Base-by-base conservation (phyloP, 2,113 vertebrate species). In the Spilogale gracilis region DNA sequence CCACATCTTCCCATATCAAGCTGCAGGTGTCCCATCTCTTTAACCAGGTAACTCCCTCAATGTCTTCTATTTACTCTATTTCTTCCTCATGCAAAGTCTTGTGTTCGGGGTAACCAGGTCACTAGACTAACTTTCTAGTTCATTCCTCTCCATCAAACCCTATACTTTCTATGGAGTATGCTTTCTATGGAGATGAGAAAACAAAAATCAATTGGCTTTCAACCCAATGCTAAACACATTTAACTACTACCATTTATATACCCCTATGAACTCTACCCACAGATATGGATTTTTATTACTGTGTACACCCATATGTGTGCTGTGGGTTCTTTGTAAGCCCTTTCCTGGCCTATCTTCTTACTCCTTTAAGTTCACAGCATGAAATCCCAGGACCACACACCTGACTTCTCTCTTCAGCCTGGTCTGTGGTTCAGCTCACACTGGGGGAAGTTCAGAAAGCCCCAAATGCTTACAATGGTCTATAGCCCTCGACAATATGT, bases 401-500 rank as follows among this genome's bases (percentile, higher is more conserved):
- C 60, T 32, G 0, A 2, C 27, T 6, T 6, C 27, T 67, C 32
- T 81, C 23, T 81, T 25, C 27, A 20, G 73, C 67, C 78, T 94
- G 63, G 54, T 71, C 69, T 43, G 9, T 27, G 76, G 69, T 65
- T 96, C 69, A 79, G 27, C 83, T 94, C 60, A 67, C 58, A 58
- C 0, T 52, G 71, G 54, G 48, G 56, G 45, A 84, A 74, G 67
- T 71, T 88, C 12, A 20, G n/a, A 86, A 95, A 92, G 74, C 50
- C 82, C 60, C 58, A 60, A 56, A 80, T 61, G 69, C 76, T 96
- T 5, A 5, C 2, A 58, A 87, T 45, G 43, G 65, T 60, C 61
- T 43, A 30, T 23, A 89, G 92, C 83, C 83, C 71, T 92, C 30
- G 43, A 95, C 30, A 69, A 94, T 74, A 74, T 23, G 78, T 18